Evolutionary conservation across 2,797 vertebrate genomes (phyloP), one percentile per base, ranked within the genome.

Genomic region (Peromyscus nudipes): DNA sequence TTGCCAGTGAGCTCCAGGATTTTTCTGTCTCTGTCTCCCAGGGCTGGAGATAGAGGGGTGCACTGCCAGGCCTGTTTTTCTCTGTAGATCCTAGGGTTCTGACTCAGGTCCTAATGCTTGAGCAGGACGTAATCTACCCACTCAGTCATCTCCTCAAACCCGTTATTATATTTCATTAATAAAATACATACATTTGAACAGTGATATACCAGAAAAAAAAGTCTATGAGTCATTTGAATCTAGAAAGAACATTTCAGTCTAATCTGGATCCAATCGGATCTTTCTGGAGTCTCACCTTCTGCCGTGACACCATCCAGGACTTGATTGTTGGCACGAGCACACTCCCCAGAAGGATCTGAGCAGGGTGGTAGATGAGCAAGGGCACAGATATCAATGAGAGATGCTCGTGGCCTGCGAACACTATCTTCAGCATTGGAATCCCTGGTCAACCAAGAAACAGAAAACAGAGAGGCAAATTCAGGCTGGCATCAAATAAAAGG

Each of bases 341-440:
- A 62, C 99, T 99, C n/a, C 99, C 99, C 96, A 99, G 99, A 83
- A 99, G 99, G 98, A 99, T 99, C 99, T 99, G 99, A 75, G 99
- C 99, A 0, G 99, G 99, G 96, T 99, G 99, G 99, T 99, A 99
- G 98, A 99, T 99, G 85, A 99, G 98, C 98, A 99, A 98, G 43
- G 99, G 99, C 23, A 99, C 99, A 0, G 99, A 99, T 98, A 99
- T 99, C 95, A 99, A 98, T 23, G 99, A 99, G 57, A 99, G 99
- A 90, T 99, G 99, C 96, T 99, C 99, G 19, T 99, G 99, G 73
- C 99, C 99, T 0, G 98, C 99, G 64, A 99, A 99, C 80, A 99
- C 99, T 0, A 99, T 99, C 99, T 99, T 99, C 98, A 99, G 98
- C 99, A 99, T 99, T 29, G 99, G 99, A 96, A 99, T 99, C 55